Conservation (phyloP, 2,888 invertebrate species). For the Cetonia aurata region DNA sequence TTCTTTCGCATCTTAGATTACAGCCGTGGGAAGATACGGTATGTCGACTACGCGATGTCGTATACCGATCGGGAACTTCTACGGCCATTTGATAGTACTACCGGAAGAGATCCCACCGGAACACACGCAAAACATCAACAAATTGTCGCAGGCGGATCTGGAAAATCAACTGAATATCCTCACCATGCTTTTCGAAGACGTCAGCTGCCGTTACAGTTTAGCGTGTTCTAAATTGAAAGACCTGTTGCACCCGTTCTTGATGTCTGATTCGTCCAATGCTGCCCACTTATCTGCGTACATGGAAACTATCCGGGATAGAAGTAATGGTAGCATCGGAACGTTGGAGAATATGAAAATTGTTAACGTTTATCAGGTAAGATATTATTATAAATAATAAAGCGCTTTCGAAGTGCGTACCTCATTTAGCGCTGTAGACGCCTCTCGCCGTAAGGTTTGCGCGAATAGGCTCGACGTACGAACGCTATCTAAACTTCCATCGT, state of each 20-base stretch:
- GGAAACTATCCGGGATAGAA: conserved; percentile 66
- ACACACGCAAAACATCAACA: conserved; percentile 58
- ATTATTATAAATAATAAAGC: background rate
- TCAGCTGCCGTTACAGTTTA: conserved; percentile 84
- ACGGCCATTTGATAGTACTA: conserved; percentile 87
- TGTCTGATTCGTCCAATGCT: conserved; percentile 84
- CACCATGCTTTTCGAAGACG: conserved; percentile 81
- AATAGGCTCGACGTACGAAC: too few species aligned
- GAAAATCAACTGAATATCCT: conserved; percentile 75
- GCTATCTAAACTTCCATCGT: too few species aligned
- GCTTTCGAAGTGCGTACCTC: too few species aligned
- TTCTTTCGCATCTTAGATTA: conserved; percentile 73
- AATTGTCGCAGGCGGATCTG: conserved; percentile 61
- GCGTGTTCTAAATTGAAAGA: conserved; percentile 88
- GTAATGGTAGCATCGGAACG: conserved; percentile 54
- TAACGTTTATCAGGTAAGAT: conserved; percentile 67
- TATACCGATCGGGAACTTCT: conserved; percentile 94
- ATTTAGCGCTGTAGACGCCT: too few species aligned
- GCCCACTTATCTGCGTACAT: conserved; percentile 88
- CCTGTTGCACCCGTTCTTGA: conserved; percentile 81
- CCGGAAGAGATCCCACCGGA: conserved; percentile 69
- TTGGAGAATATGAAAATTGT: conserved; percentile 68
- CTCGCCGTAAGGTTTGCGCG: too few species aligned
- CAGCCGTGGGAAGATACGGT: conserved; percentile 91
- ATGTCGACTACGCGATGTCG: conserved; percentile 91